A percentile compares a stretch with the other conserved stretches of the same genome.
phyloP scores from a whole-genome alignment of 2,888 invertebrate species.

The Hypomecis atomaria region DNA sequence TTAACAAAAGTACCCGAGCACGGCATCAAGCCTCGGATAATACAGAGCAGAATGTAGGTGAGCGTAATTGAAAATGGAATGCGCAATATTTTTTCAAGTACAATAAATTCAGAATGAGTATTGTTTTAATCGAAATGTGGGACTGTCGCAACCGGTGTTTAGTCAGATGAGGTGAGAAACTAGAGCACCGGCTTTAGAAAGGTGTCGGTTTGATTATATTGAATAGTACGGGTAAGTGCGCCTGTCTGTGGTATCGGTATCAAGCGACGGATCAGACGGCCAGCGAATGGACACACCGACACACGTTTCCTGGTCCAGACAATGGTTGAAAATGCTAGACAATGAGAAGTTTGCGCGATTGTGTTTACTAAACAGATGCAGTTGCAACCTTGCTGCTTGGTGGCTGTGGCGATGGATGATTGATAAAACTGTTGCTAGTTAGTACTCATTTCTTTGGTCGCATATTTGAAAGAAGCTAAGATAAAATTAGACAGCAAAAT shows the following conservation, averaged over 20 bases:
- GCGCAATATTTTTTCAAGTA: conserved; percentile 34
- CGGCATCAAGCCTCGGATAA: conserved; percentile 51
- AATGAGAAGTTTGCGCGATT: conserved; percentile 54
- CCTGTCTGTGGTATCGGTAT: conserved; percentile 31
- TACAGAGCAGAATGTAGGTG: conserved; percentile 44
- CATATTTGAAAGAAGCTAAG: not conserved
- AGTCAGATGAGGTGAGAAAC: conserved; percentile 51
- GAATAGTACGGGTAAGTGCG: conserved; percentile 14
- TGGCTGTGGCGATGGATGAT: conserved; percentile 16
- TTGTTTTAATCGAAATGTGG: conserved; percentile 48
- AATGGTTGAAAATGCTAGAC: conserved; percentile 60
- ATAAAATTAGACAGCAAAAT: not conserved
- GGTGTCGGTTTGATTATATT: conserved; percentile 47
- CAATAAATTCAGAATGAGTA: conserved; percentile 35
- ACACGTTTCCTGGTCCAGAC: conserved; percentile 58
- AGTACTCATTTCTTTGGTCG: not conserved
- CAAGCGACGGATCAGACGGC: conserved; percentile 27
- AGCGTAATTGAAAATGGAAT: conserved; percentile 47
- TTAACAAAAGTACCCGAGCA: conserved; percentile 55
- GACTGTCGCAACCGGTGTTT: conserved; percentile 47
- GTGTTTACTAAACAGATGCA: conserved; percentile 62
- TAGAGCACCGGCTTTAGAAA: conserved; percentile 46
- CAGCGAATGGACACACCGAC: conserved; percentile 46
- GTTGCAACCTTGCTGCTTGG: conserved; percentile 56
- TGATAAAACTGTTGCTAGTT: not conserved